Conservation (phyloP, 2,113 vertebrate species). For the Chionomys nivalis region DNA sequence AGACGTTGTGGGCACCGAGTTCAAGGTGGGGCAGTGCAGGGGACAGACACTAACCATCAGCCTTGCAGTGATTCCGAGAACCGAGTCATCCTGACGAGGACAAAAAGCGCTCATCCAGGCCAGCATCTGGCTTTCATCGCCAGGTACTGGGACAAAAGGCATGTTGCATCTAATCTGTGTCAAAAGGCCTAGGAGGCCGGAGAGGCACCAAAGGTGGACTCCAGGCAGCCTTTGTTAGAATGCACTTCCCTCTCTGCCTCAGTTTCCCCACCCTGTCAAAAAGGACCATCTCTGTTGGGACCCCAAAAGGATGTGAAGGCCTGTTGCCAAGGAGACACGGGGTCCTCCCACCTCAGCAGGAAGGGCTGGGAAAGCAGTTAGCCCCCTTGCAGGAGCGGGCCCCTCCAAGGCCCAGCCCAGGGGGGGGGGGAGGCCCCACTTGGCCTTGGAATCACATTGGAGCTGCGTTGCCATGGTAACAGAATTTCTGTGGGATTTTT, state of each 20-base stretch:
- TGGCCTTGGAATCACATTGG: slow-evolving; percentile 67
- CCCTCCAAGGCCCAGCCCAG: neutral
- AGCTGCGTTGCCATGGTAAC: slow-evolving; percentile 73
- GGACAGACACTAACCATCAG: no score
- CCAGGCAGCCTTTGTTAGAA: neutral
- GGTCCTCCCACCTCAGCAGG: neutral
- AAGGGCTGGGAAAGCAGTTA: neutral
- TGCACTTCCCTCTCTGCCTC: neutral
- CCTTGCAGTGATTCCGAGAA: neutral
- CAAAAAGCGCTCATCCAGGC: neutral
- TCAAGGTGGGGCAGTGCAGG: neutral
- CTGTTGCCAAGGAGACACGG: neutral
- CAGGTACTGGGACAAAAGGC: neutral
- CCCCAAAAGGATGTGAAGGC: neutral
- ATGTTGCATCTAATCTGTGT: neutral
- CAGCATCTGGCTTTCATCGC: neutral
- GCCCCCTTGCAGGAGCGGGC: neutral
- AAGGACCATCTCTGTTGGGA: neutral
- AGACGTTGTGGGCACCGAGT: neutral
- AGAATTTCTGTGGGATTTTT: slow-evolving; percentile 65
- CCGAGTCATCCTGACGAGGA: neutral
- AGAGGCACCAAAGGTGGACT: neutral
- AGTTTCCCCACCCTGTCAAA: neutral
- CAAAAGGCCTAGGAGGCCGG: neutral
- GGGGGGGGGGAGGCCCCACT: slow-evolving; percentile 1